Evolutionary conservation across 2,888 invertebrate genomes (phyloP).

Genomic region (Patella ulyssiponensis): DNA sequence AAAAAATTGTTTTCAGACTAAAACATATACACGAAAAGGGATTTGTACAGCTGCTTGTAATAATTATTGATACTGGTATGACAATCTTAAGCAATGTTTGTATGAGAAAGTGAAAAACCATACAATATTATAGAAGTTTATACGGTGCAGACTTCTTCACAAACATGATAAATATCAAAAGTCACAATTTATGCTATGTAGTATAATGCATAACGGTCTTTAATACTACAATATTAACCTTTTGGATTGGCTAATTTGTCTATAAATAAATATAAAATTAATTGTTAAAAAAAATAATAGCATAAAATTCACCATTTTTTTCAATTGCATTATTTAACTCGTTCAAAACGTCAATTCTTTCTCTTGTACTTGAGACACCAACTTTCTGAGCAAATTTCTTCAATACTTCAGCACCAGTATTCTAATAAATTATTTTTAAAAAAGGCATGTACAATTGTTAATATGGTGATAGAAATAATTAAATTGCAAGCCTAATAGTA

Average conservation of each 20-base stretch:
- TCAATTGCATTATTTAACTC: conserved; percentile 54
- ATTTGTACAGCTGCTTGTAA: background rate
- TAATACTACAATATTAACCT: too few species aligned
- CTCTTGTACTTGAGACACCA: conserved; percentile 59
- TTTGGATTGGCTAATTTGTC: too few species aligned
- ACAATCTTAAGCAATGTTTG: background rate
- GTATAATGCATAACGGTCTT: too few species aligned
- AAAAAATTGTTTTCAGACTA: background rate
- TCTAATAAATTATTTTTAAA: conserved; percentile 22
- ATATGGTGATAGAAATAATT: background rate
- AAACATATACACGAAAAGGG: conserved; percentile 11
- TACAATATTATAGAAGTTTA: background rate
- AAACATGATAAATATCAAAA: too few species aligned
- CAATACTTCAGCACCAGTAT: conserved; percentile 57
- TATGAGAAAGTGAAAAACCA: background rate
- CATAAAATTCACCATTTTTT: conserved; percentile 50
- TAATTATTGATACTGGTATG: background rate
- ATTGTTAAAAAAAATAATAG: too few species aligned
- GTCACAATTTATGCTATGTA: too few species aligned
- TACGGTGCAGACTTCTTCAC: too few species aligned
- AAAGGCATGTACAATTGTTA: conserved; percentile 2
- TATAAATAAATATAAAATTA: too few species aligned
- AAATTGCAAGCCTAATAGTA: too few species aligned
- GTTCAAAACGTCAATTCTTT: conserved; percentile 51
- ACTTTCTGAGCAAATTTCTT: conserved; percentile 64